Evolutionary conservation across 2,888 invertebrate genomes (phyloP), one percentile per base, ranked within the genome.

Genomic region (Noctua comes): DNA sequence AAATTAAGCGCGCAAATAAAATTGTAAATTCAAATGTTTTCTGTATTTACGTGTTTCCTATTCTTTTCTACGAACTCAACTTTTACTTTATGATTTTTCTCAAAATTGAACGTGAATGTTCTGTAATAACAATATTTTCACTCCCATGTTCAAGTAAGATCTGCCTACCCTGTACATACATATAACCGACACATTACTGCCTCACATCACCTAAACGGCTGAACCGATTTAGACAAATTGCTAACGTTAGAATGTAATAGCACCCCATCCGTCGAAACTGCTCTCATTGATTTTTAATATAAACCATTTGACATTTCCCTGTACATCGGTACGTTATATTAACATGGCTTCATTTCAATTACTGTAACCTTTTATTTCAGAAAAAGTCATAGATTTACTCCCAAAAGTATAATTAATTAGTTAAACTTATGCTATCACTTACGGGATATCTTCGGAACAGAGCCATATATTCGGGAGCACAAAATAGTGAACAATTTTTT

Each of bases 201-300:
- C 2, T 11, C 36, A 18, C 40, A 24, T 80, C 46, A 36, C 27
- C 2, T 18, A 68, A 77, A 68, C 48, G 66, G 36, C 54, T 31
- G 21, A 72, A 78, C 21, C 79, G n/a, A 86, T 84, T 86, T 64
- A 73, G 48, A 79, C 62, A 40, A 75, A 84, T 84, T 36, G 69
- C 27, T 57, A 46, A 43, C 84, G 64, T 84, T 86, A 73, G 43
- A 54, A 36, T 46, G 36, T 31, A 75, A 79, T 75, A 43, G 57
- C n/a, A 7, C 10, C 36, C 21, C 72, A 78, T 84, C 27, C 5
- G 48, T 79, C 46, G 68, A 31, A 78, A 66, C n/a, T 24, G 80
- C 24, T 78, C 21, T 69, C 66, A 78, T 74, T 72, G 73, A 65
- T 73, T 75, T 77, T 59, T 27, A 68, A 59, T 51, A 57, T n/a